Percentiles rank a stretch among this genome's conserved stretches.
phyloP scores from a whole-genome alignment of 2,888 invertebrate genomes.

The Drosophila algonquin region DNA sequence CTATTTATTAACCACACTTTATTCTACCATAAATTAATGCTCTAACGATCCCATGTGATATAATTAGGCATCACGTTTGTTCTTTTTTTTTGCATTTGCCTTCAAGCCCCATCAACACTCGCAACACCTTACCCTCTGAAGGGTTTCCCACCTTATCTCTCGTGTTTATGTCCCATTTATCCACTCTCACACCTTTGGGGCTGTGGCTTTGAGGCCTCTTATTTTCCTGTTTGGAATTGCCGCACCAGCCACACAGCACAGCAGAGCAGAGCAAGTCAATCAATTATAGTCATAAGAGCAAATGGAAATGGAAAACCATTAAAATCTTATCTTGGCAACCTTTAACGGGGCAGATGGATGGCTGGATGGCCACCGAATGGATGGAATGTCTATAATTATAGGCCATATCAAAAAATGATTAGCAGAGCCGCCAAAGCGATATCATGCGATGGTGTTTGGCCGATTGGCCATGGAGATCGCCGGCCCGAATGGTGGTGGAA shows the following conservation, averaged over 20 bases:
- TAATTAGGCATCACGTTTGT: not conserved
- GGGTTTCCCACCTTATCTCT: not conserved
- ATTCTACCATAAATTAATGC: not conserved
- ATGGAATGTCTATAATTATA: conserved; percentile 59
- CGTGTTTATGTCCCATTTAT: conserved; percentile 34
- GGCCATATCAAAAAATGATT: conserved; percentile 61
- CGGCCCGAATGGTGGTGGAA: conserved; percentile 21
- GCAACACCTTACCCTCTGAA: conserved; percentile 11
- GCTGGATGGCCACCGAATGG: conserved; percentile 8
- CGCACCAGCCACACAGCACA: not conserved
- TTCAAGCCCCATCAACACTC: not conserved
- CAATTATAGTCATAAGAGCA: conserved; percentile 47
- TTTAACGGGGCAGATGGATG: conserved; percentile 41
- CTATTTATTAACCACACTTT: not conserved
- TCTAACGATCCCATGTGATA: not conserved
- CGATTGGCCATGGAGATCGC: conserved; percentile 11
- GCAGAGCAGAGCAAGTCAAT: conserved; percentile 15
- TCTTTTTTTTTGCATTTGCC: not conserved
- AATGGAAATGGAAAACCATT: conserved; percentile 42
- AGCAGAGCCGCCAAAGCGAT: conserved; percentile 65
- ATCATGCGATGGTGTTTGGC: conserved; percentile 53
- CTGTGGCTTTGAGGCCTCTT: not conserved
- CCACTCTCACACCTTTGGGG: conserved; percentile 33
- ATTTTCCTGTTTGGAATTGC: conserved; percentile 12
- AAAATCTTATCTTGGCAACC: conserved; percentile 40